These are phyloP conservation scores for Automeris io DNA, from an alignment of 2,888 invertebrate genomes.

Conservation along the genomic window DNA sequence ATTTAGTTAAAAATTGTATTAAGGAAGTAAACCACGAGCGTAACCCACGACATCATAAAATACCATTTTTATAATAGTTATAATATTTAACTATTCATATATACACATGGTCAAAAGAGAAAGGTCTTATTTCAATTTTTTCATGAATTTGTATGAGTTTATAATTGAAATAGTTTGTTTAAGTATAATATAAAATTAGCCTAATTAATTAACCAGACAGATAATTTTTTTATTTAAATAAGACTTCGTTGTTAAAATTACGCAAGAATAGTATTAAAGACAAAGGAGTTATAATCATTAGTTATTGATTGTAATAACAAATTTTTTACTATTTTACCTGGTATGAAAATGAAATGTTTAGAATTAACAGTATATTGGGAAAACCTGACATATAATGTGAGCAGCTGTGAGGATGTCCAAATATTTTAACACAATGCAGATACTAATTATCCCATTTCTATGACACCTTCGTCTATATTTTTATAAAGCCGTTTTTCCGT, in stretches of 20 bases:
- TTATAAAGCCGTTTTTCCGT: neutral
- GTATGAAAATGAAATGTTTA: neutral
- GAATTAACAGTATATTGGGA: too few relatives aligned
- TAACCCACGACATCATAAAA: neutral
- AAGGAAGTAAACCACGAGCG: neutral
- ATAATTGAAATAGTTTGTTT: too few relatives aligned
- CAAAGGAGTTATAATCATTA: too few relatives aligned
- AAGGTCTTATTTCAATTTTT: neutral
- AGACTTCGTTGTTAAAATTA: too few relatives aligned
- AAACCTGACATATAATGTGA: too few relatives aligned
- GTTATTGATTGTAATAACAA: neutral
- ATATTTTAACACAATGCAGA: slow-evolving; percentile 1
- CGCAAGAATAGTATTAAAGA: too few relatives aligned
- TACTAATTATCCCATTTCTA: neutral
- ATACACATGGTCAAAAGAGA: neutral
- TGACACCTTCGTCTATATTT: neutral
- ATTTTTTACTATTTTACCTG: neutral
- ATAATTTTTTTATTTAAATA: too few relatives aligned
- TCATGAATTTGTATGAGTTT: too few relatives aligned
- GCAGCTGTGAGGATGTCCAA: neutral
- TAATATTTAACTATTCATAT: neutral
- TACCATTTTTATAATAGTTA: neutral
- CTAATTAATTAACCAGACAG: too few relatives aligned
- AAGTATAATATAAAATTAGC: too few relatives aligned
- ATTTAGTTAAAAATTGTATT: neutral